These are phyloP conservation scores for Engraulis encrasicolus DNA, from an alignment of 2,113 vertebrate genomes.

Conservation along the genomic window DNA sequence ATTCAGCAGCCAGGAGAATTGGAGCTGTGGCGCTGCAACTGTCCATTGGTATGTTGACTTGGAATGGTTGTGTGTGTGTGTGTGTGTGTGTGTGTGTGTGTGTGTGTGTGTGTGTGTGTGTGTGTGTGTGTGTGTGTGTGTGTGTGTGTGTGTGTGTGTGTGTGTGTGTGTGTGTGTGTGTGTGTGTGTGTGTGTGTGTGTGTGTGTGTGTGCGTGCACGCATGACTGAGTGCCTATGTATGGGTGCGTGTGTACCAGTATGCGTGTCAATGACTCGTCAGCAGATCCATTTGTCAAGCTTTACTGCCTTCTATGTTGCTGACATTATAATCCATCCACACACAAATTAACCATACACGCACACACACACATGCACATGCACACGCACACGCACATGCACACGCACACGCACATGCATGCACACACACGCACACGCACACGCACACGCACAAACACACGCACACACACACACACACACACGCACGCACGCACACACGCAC, in stretches of 20 bases:
- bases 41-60: neutral
- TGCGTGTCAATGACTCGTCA: neutral
- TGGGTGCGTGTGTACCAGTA: too few species aligned
- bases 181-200: too few species aligned
- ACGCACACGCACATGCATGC: too few species aligned
- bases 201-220: too few species aligned
- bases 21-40: neutral
- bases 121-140: neutral
- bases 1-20: neutral
- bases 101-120: neutral
- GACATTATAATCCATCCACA: neutral
- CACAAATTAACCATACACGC: neutral
- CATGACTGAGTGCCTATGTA: too few species aligned
- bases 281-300: slow-evolving; percentile 14
- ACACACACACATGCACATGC: neutral
- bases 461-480: too few species aligned
- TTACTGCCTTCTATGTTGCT: neutral
- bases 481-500: too few species aligned
- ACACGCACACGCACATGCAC: too few species aligned
- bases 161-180: too few species aligned
- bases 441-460: too few species aligned
- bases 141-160: too few species aligned
- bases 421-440: too few species aligned
- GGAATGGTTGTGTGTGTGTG: neutral
- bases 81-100: neutral